Evolutionary conservation across 1,140 invertebrate species (phyloP).

Genomic region (Globodera rostochiensis): DNA sequence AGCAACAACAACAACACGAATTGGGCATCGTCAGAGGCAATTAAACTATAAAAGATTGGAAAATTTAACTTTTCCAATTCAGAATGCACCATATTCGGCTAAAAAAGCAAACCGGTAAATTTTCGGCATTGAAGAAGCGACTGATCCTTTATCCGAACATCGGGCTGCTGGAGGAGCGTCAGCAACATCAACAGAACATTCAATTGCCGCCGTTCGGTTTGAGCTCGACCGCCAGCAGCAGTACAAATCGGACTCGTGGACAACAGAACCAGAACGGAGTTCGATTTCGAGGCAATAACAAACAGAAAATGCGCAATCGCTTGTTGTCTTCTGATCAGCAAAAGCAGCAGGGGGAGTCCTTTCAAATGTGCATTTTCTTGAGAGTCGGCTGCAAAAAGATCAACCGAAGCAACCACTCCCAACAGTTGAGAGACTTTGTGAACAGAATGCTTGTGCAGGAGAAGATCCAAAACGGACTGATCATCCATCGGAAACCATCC

Average conservation of each 20-base stretch:
- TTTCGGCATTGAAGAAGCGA: neutral
- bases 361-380: conserved; percentile 22
- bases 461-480: conserved; percentile 15
- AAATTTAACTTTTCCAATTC: neutral
- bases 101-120: neutral
- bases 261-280: neutral
- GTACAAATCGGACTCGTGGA: neutral
- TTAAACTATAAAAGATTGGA: neutral
- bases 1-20: neutral
- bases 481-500: conserved; percentile 16
- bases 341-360: conserved; percentile 3
- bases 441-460: conserved; percentile 15
- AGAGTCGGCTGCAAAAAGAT: conserved; percentile 18
- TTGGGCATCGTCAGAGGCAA: neutral
- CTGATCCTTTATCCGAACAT: neutral
- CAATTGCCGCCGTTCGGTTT: neutral
- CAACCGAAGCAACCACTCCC: neutral
- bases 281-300: neutral
- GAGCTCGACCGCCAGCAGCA: neutral
- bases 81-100: neutral
- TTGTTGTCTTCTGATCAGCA: neutral
- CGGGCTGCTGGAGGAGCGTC: neutral
- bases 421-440: conserved; percentile 18
- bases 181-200: neutral
- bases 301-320: neutral